Percentiles rank a stretch among this genome's conserved stretches.
phyloP scores from a whole-genome alignment of 2,113 vertebrate genomes.

The Regulus satrapa region DNA sequence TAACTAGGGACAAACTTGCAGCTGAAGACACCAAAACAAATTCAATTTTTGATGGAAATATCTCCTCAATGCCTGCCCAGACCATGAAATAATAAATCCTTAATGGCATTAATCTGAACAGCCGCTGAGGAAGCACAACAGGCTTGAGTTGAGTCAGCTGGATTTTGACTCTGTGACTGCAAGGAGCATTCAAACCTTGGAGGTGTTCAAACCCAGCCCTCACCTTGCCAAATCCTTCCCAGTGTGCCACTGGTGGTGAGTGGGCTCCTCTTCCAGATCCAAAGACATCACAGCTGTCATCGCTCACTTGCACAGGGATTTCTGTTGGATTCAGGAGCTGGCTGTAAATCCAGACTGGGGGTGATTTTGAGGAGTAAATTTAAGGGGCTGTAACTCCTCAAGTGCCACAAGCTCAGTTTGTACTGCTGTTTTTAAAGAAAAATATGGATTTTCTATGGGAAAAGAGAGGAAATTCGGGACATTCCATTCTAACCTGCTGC shows the following conservation, averaged over 20 bases:
- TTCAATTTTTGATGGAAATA: neutral
- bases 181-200: neutral
- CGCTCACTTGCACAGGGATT: neutral
- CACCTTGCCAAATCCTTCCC: neutral
- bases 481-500: neutral
- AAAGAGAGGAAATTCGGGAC: neutral
- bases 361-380: neutral
- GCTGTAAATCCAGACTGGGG: neutral
- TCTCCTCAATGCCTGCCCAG: neutral
- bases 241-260: neutral
- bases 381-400: neutral
- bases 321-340: neutral
- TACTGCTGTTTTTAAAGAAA: neutral
- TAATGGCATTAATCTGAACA: neutral
- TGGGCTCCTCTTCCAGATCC: neutral
- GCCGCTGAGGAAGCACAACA: conserved; percentile 42
- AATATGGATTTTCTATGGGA: neutral
- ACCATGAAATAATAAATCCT: neutral
- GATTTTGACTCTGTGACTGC: neutral
- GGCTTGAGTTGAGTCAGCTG: neutral
- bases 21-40: neutral
- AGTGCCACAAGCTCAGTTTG: neutral
- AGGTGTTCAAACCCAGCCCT: neutral
- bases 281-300: neutral
- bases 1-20: neutral